phyloP scores from a whole-genome alignment of 2,888 invertebrate genomes.

The Deilephila elpenor region DNA sequence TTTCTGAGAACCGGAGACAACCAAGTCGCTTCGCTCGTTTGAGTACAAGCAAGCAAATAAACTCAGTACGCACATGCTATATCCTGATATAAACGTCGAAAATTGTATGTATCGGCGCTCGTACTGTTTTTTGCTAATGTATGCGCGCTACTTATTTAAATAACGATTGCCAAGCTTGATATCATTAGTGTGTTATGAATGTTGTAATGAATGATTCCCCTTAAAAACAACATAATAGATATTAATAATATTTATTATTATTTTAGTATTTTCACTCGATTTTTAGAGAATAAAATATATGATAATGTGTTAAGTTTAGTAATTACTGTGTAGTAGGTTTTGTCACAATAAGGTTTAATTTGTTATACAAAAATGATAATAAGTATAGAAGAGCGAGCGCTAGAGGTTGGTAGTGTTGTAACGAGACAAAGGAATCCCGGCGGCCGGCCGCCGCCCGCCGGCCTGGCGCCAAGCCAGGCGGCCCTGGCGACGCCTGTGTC shows the following conservation, averaged over 20 bases:
- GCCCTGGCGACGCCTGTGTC: slow-evolving; percentile 80
- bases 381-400: slow-evolving; percentile 36
- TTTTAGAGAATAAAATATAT: background rate
- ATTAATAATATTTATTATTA: slow-evolving; percentile 7
- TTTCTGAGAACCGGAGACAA: slow-evolving; percentile 83
- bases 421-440: slow-evolving; percentile 84
- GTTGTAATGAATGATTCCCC: slow-evolving; percentile 2
- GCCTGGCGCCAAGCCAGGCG: slow-evolving; percentile 84
- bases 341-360: background rate
- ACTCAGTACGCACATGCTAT: slow-evolving; percentile 72
- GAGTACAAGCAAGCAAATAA: slow-evolving; percentile 75
- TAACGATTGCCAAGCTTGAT: background rate
- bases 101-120: slow-evolving; percentile 40
- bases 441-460: slow-evolving; percentile 80
- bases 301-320: background rate
- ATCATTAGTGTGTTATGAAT: slow-evolving; percentile 10
- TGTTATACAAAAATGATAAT: background rate
- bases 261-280: background rate
- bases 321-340: background rate
- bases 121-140: slow-evolving; percentile 36
- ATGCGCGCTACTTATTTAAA: slow-evolving; percentile 37
- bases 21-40: slow-evolving; percentile 73
- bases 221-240: background rate
- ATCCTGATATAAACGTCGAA: slow-evolving; percentile 42
- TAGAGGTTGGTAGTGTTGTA: slow-evolving; percentile 62